Evolutionary conservation across 2,888 invertebrate species (phyloP), one percentile per base, ranked within the genome.

Genomic region (Sceliomorpha sp.): DNA sequence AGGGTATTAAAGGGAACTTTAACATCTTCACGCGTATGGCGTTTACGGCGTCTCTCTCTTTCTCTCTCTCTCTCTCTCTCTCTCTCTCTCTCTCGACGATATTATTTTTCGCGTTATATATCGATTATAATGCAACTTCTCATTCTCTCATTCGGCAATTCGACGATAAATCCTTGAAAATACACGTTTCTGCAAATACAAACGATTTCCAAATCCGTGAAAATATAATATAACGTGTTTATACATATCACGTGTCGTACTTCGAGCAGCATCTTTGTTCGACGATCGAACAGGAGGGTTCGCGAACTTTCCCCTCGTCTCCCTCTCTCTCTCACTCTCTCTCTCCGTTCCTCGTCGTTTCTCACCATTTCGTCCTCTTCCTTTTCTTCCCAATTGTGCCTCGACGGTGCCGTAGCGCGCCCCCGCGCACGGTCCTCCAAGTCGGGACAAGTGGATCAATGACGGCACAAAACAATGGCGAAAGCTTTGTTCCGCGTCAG

Each of bases 381-480:
- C 47, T 53, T 75, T 76, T 79, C 79, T 79, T 82, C 78, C 76
- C 79, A 82, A 83, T 80, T 77, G 74, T 76, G 66, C 70, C 77
- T 78, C 62, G 70, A 66, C 56, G 67, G 58, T 55, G 56, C n/a
- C n/a, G n/a, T n/a, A n/a, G n/a, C n/a, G n/a, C n/a, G n/a, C n/a
- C n/a, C n/a, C n/a, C 62, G 45, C 68, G 50, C 59, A 44, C 55
- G 75, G 77, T 79, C 78, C 84, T 84, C 78, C 74, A 83, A 81
- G 78, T 82, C 80, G 74, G 77, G 76, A 79, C 84, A 84, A 86
- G 85, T 86, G 85, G 86, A 86, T 85, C 85, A 86, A 84, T 79
- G 85, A 84, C 78, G 83, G 84, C 79, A 77, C 81, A 84, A 86
- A 86, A 86, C 86, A 86, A 86, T 85, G 84, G 80, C 80, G 76